phyloP scores from a whole-genome alignment of 2,888 invertebrate genomes.

The Xanthia icteritia region DNA sequence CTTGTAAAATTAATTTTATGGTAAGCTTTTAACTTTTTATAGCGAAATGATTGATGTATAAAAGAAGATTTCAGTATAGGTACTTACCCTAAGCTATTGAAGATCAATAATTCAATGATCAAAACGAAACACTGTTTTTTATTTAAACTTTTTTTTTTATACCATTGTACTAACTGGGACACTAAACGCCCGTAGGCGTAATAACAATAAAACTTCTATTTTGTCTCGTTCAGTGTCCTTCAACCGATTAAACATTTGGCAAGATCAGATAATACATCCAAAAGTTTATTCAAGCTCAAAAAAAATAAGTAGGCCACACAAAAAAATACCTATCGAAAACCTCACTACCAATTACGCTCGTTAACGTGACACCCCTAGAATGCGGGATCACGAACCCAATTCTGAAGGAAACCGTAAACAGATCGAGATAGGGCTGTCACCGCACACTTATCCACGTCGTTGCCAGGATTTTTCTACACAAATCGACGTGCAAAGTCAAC shows the following conservation, averaged over 20 bases:
- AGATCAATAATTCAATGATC: no score
- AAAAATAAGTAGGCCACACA: constrained; percentile 10
- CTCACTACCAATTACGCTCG: constrained; percentile 54
- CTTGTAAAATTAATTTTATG: constrained; percentile 33
- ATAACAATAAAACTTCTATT: no score
- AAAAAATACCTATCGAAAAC: constrained; percentile 9
- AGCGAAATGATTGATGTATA: background rate
- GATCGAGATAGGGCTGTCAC: constrained; percentile 72
- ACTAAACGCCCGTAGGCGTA: no score
- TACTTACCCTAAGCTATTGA: background rate
- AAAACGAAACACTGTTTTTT: no score
- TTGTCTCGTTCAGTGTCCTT: no score
- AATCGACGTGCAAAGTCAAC: constrained; percentile 61
- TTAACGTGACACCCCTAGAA: constrained; percentile 64
- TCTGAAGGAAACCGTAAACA: constrained; percentile 71
- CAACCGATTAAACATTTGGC: no score
- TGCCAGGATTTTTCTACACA: constrained; percentile 56
- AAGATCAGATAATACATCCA: background rate
- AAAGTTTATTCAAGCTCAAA: constrained; percentile 9
- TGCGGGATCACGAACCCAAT: constrained; percentile 83
- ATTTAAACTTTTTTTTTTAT: no score
- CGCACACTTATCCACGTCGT: constrained; percentile 58
- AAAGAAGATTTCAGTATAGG: background rate
- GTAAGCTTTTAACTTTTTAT: constrained; percentile 15
- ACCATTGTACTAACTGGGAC: no score